Evolutionary conservation across 2,113 vertebrate genomes (phyloP).

Genomic region (Rhadina sibilatrix): DNA sequence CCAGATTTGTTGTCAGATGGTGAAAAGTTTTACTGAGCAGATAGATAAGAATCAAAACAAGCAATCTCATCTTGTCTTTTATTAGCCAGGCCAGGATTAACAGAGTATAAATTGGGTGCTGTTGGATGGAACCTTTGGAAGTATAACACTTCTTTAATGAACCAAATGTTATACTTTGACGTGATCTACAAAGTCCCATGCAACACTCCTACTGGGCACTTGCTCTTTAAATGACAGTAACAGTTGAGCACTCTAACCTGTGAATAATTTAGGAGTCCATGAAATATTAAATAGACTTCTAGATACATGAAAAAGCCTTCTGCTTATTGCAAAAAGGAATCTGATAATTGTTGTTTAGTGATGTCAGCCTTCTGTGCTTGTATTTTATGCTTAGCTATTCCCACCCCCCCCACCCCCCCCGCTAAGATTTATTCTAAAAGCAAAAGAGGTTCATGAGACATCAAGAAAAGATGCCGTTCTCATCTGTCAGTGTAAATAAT

Average conservation of each 20-base stretch:
- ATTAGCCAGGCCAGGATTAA: background rate
- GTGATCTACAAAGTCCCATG: background rate
- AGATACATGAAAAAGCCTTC: slow-evolving; percentile 10
- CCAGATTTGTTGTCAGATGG: background rate
- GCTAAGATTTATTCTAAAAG: background rate
- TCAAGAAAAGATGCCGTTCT: background rate
- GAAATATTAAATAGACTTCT: slow-evolving; percentile 70
- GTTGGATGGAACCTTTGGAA: background rate
- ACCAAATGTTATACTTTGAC: background rate
- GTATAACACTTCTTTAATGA: slow-evolving; percentile 7
- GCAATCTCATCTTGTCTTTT: background rate
- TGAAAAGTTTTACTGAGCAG: background rate
- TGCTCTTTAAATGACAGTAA: slow-evolving; percentile 66
- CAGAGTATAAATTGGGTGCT: background rate
- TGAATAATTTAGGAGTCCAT: slow-evolving; percentile 72
- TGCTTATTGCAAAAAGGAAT: slow-evolving; percentile 22
- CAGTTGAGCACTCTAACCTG: slow-evolving; percentile 44
- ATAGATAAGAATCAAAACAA: background rate
- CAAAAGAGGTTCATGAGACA: background rate
- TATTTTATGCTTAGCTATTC: background rate
- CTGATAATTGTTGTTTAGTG: slow-evolving; percentile 24
- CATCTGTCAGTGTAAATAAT: background rate
- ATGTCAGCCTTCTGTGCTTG: background rate
- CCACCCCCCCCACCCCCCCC: background rate
- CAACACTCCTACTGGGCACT: slow-evolving; percentile 15